Evolutionary conservation across 2,888 invertebrate species (phyloP), one percentile per base, ranked within the genome.

Genomic region (Dynastes hyllus): DNA sequence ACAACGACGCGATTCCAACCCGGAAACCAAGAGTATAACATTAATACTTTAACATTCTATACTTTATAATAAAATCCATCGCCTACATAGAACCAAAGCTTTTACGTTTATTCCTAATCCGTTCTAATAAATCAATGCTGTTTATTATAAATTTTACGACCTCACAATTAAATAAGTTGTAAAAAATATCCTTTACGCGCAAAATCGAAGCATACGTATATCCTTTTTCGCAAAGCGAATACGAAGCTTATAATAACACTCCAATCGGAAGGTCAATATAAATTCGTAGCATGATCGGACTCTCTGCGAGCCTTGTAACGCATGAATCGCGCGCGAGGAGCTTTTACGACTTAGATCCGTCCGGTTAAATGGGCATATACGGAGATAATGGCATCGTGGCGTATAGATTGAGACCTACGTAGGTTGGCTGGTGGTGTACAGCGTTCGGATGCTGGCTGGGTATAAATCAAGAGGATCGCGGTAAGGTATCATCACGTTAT

Each of bases 401-500:
- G n/a, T 63, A 63, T 29, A 29, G 63, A 63, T 63, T 63, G 63
- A 63, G 63, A 63, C 63, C 63, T 63, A 63, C 63, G 27, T 29
- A 63, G 32, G 8, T n/a, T 9, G n/a, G 27, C 11, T 29, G 29
- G 63, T 32, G 13, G 63, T 63, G 13, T 5, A 29, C 63, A 8
- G 32, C 5, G 63, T 63, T 32, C 29, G 63, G 63, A 32, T 63
- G 32, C 11, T 11, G 32, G 63, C 29, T 13, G 63, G 29, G 63
- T 29, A 63, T 63, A 63, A 63, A 63, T 63, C 63, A 63, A 29
- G 63, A 13, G 29, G 29, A 63, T 63, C 63, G n/a, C 63, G 63
- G 63, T 63, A 63, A 63, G 63, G 63, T 63, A 63, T 63, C 63
- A 63, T 63, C 63, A 63, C 63, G 63, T 63, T 63, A 63, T 63